Conservation (phyloP, 1,140 invertebrate species). For the Ooceraea biroi region DNA sequence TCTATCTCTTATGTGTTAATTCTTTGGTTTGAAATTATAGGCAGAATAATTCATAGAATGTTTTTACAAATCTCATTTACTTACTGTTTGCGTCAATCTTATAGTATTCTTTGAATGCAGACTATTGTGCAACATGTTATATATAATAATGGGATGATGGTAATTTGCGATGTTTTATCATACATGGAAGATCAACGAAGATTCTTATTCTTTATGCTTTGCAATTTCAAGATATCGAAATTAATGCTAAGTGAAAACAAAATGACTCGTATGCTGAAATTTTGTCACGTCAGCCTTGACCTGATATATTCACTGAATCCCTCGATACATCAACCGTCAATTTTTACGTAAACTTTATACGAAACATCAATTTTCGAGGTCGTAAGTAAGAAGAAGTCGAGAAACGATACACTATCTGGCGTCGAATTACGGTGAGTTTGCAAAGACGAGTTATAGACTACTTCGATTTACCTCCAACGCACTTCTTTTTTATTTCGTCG, state of each 20-base stretch:
- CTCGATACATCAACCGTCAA: background rate
- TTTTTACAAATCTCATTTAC: constrained; percentile 20
- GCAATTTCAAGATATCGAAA: background rate
- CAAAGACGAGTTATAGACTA: constrained; percentile 30
- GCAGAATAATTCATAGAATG: background rate
- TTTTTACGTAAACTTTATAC: constrained; percentile 21
- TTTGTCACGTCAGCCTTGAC: background rate
- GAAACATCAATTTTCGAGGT: constrained; percentile 17
- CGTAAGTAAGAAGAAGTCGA: constrained; percentile 2
- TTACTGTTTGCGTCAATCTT: constrained; percentile 11
- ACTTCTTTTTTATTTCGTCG: constrained; percentile 37
- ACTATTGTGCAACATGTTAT: background rate
- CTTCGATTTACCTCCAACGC: constrained; percentile 41
- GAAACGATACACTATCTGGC: background rate
- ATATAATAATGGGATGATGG: constrained; percentile 18
- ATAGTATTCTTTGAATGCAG: background rate
- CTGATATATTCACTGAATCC: constrained; percentile 22
- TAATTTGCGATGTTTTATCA: background rate
- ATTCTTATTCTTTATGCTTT: background rate
- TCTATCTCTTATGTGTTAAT: background rate
- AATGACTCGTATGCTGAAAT: background rate
- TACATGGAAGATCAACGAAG: background rate
- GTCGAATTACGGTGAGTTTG: constrained; percentile 33
- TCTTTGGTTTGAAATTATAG: no score
- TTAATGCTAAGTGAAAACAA: background rate